phyloP scores from a whole-genome alignment of 2,797 vertebrate species.

The Oreochromis mossambicus region DNA sequence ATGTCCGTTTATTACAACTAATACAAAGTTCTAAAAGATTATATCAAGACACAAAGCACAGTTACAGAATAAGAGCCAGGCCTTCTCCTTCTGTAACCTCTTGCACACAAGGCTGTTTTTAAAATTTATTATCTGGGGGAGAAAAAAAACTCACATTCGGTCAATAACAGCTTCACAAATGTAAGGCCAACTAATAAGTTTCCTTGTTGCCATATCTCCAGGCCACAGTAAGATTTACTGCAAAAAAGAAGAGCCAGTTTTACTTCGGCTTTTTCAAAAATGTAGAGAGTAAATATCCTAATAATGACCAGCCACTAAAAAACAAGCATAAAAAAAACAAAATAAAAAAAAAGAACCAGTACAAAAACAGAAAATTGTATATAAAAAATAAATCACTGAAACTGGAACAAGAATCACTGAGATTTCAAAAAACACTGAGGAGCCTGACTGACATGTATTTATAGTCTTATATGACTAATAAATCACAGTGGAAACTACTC shows the following conservation, averaged over 20 bases:
- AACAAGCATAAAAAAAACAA: background rate
- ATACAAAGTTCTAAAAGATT: background rate
- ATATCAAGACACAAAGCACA: background rate
- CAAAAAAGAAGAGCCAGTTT: background rate
- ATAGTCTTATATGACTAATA: background rate
- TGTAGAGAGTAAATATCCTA: background rate
- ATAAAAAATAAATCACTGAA: background rate
- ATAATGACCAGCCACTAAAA: background rate
- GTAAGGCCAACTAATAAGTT: background rate
- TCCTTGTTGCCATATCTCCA: background rate
- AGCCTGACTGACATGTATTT: background rate
- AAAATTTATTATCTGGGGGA: background rate
- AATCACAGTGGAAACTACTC: background rate
- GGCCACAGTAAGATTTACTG: background rate
- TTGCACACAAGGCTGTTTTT: background rate
- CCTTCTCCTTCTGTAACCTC: background rate
- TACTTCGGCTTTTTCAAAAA: background rate
- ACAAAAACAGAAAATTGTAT: background rate
- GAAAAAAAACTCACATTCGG: background rate
- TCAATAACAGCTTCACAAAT: background rate
- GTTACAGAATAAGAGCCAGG: rapidly evolving
- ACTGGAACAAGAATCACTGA: background rate
- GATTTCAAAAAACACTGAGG: background rate
- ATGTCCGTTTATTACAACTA: background rate
- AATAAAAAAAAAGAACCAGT: background rate